Evolutionary conservation across 1,140 invertebrate species (phyloP).

Genomic region (Anthonomus grandis): DNA sequence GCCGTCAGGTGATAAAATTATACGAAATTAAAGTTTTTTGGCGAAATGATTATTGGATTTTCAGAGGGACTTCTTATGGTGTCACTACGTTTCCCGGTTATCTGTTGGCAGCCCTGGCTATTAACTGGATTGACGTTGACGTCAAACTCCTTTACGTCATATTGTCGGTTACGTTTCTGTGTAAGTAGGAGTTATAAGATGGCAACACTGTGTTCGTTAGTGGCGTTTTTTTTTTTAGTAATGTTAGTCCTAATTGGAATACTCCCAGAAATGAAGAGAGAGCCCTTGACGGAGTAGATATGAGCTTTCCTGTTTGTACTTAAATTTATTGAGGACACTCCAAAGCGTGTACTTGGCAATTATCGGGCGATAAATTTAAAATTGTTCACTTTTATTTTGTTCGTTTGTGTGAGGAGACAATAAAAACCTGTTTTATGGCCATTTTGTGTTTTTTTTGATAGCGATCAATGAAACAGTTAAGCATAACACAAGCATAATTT

Average conservation of each 20-base stretch:
- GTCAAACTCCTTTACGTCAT: background rate
- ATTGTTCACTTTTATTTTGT: no score
- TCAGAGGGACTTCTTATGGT: slow-evolving; percentile 13
- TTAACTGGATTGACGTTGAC: slow-evolving; percentile 9
- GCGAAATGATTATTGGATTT: background rate
- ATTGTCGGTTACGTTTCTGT: slow-evolving; percentile 7
- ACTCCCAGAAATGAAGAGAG: slow-evolving; percentile 16
- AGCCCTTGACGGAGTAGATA: slow-evolving; percentile 21
- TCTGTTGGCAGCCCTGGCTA: slow-evolving; percentile 8
- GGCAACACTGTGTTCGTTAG: slow-evolving; percentile 1
- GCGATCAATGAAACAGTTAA: no score
- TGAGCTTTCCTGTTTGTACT: no score
- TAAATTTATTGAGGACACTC: no score
- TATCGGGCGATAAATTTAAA: no score
- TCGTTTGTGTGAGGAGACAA: no score
- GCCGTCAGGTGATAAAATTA: slow-evolving; percentile 17
- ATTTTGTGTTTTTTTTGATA: no score
- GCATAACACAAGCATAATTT: no score
- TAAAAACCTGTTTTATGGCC: no score
- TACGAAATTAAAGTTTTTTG: background rate
- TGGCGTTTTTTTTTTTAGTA: slow-evolving; percentile 9
- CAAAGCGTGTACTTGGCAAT: no score
- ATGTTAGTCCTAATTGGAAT: slow-evolving; percentile 5
- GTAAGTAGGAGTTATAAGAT: slow-evolving; percentile 1
- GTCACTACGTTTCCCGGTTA: slow-evolving; percentile 11